Percentiles rank a stretch among this genome's conserved stretches.
Conservation (phyloP, 1,140 invertebrate genomes). For the Ruditapes philippinarum region DNA sequence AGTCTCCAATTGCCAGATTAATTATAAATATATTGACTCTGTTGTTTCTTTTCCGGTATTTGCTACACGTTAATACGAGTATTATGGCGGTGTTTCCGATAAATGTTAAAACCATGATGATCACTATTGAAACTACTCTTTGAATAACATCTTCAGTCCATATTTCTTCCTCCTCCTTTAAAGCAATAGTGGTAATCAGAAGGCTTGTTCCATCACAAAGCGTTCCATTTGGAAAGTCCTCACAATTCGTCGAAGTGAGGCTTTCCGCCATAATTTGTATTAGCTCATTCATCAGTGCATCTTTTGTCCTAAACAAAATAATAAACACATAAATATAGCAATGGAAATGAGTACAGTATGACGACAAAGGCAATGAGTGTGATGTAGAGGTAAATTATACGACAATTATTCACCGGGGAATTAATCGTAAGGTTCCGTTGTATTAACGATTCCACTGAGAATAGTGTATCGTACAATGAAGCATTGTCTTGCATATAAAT, state of each 20-base stretch:
- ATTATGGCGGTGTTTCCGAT: constrained; percentile 87
- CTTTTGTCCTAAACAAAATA: no score
- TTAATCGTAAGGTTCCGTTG: no score
- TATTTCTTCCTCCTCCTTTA: constrained; percentile 66
- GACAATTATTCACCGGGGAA: no score
- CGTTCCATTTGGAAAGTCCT: background rate
- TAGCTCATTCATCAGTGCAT: no score
- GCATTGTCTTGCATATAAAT: no score
- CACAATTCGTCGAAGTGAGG: background rate
- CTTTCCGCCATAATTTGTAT: constrained; percentile 2
- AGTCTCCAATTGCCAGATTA: constrained; percentile 87
- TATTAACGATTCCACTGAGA: no score
- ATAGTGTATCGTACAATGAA: no score
- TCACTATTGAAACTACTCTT: constrained; percentile 85
- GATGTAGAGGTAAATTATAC: no score
- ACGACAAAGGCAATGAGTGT: no score
- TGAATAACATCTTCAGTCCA: constrained; percentile 87
- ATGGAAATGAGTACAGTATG: no score
- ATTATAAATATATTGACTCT: constrained; percentile 88
- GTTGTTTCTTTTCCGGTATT: constrained; percentile 84
- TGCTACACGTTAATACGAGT: constrained; percentile 85
- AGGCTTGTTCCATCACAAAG: background rate
- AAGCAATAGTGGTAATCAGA: background rate
- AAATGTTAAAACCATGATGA: constrained; percentile 86
- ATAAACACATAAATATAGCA: no score